Evolutionary conservation across 2,888 invertebrate species (phyloP).

Genomic region (Ormyrus labotus): DNA sequence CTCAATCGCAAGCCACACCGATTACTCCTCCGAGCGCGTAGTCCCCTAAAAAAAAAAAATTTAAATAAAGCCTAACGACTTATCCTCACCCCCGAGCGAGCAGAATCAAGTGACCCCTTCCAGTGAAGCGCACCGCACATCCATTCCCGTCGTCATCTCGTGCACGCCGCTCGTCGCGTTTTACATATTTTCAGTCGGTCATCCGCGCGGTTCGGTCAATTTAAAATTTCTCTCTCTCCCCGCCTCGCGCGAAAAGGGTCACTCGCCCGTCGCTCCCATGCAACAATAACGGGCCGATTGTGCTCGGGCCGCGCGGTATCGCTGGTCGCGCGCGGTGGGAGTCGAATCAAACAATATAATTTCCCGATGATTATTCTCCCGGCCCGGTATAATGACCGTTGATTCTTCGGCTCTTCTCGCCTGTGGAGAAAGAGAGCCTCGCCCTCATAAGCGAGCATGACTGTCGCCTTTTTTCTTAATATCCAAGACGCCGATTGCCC

Average conservation of each 20-base stretch:
- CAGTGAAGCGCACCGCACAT: constrained; percentile 5
- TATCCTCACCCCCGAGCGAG: too few relatives aligned
- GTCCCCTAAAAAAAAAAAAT: too few relatives aligned
- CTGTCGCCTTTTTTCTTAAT: constrained; percentile 61
- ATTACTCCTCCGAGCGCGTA: too few relatives aligned
- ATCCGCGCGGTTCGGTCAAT: neutral
- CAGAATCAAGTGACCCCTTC: constrained; percentile 23
- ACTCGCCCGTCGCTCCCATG: too few relatives aligned
- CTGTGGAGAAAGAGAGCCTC: constrained; percentile 62
- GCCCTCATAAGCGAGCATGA: constrained; percentile 66
- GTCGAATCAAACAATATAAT: constrained; percentile 65
- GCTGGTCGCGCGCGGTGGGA: neutral
- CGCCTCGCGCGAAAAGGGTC: too few relatives aligned
- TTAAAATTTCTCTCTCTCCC: neutral
- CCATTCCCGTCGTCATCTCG: too few relatives aligned
- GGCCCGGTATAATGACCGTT: constrained; percentile 64
- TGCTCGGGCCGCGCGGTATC: neutral
- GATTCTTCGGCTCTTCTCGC: constrained; percentile 56
- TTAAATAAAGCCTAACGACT: too few relatives aligned
- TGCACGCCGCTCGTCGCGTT: too few relatives aligned
- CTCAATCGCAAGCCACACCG: too few relatives aligned
- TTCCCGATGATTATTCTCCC: constrained; percentile 66
- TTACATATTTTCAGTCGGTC: too few relatives aligned
- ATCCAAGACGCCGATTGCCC: constrained; percentile 39
- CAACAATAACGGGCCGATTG: neutral